Evolutionary conservation across 1,140 invertebrate genomes (phyloP), one percentile per base, ranked within the genome.

Genomic region (Myzus persicae): DNA sequence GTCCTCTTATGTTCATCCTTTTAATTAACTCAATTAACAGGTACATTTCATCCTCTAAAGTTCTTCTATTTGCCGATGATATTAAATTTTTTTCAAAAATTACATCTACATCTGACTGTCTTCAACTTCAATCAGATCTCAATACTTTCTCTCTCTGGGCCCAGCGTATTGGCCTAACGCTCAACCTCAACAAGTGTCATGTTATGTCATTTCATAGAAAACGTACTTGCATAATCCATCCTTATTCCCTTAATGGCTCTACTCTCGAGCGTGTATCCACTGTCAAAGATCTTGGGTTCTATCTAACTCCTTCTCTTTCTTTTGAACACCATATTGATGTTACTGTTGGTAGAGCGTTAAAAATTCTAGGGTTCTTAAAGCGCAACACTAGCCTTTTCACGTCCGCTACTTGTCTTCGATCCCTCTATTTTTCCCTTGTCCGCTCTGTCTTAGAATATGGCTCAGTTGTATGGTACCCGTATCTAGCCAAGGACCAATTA

Each of bases 1-100:
- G 46, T 90, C 36, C 36, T 90, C 51, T 90, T 90, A 2, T 90
- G 9, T 90, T 90, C 36, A 51, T 90, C 51, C 20, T 90, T 46
- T 90, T 90, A 11, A 26, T 46, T 14, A 85, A 85, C 36, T 85
- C 82, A 38, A 36, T 85, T 42, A 85, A 40, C 36, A 85, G 18
- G 31, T 85, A 85, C 8, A n/a, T 85, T 85, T 85, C 38, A 3
- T 38, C 22, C 36, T 85, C 38, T 36, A 85, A 18, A 85, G 82
- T 85, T 8, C 36, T 42, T 40, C 36, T 67, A 11, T 67, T 67
- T n/a, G 31, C 31, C 14, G 31, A 67, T 67, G 59, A 67, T 14
- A 67, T 67, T 20, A 85, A 38, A 42, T 40, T 85, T 11, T 85
- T 36, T 38, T 85, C 24, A 36, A 85, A 85, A 38, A 42, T 85